These are phyloP conservation scores for Lamprologus speciosus DNA, from an alignment of 2,113 vertebrate species.

Conservation along the genomic window DNA sequence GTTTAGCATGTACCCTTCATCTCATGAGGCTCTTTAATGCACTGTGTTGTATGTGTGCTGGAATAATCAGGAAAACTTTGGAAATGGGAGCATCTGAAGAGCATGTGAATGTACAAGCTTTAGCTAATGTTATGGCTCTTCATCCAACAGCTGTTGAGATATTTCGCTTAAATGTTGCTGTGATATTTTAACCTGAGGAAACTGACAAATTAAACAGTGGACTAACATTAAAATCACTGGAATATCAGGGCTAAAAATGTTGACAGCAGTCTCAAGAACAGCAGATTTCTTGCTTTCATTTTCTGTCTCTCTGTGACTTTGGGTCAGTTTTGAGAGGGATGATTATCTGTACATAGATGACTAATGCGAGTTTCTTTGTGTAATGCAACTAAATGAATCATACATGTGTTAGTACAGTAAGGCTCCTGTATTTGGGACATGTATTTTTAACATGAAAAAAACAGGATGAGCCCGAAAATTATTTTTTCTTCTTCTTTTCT, in stretches of 20 bases:
- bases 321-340: neutral
- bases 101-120: neutral
- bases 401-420: neutral
- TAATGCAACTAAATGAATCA: neutral
- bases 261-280: neutral
- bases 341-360: neutral
- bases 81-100: neutral
- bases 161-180: neutral
- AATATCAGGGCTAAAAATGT: neutral
- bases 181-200: neutral
- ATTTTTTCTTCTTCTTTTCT: neutral
- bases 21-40: neutral
- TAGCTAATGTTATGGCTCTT: neutral
- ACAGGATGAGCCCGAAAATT: neutral
- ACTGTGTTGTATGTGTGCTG: neutral
- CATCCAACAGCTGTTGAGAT: neutral
- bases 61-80: neutral
- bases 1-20: neutral
- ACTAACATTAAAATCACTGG: neutral
- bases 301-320: neutral
- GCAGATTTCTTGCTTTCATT: neutral
- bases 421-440: neutral
- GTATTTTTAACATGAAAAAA: neutral
- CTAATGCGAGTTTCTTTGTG: neutral
- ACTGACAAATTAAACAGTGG: neutral